A percentile compares a stretch with the other conserved stretches of the same genome.
Conservation (phyloP, 2,888 invertebrate species). For the Catocala fraxini region DNA sequence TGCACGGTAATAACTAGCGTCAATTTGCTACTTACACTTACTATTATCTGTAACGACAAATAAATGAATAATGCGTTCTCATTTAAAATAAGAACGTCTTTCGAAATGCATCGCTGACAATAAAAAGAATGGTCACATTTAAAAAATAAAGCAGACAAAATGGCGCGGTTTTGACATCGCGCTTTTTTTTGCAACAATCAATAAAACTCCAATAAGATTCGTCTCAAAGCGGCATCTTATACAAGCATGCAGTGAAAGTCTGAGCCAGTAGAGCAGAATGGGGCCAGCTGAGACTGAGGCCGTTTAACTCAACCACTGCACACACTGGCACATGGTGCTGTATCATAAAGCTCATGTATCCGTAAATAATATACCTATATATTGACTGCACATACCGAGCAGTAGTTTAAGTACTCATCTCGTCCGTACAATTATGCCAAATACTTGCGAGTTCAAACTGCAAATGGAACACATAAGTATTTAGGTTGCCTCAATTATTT, state of each 20-base stretch:
- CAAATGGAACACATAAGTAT: too few species aligned
- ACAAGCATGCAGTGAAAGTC: slow-evolving; percentile 64
- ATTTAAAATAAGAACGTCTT: not conserved
- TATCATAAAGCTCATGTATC: slow-evolving; percentile 30
- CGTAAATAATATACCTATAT: slow-evolving; percentile 2
- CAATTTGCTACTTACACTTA: too few species aligned
- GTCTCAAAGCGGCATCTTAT: slow-evolving; percentile 43
- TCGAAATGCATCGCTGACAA: not conserved
- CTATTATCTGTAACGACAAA: too few species aligned
- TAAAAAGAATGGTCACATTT: not conserved
- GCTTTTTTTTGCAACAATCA: slow-evolving; percentile 34
- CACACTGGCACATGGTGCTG: slow-evolving; percentile 8
- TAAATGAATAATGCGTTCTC: too few species aligned
- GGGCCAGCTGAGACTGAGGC: slow-evolving; percentile 53
- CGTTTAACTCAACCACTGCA: slow-evolving; percentile 27
- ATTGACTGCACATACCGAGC: too few species aligned
- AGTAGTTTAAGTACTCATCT: too few species aligned
- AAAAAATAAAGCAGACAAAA: not conserved
- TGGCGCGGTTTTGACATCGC: not conserved
- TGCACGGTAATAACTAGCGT: not conserved
- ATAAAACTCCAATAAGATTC: slow-evolving; percentile 44
- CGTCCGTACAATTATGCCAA: too few species aligned
- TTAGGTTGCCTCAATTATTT: too few species aligned
- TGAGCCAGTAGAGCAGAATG: slow-evolving; percentile 64
- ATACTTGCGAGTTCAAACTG: too few species aligned